Evolutionary conservation across 2,113 vertebrate genomes (phyloP), one percentile per base, ranked within the genome.

Genomic region (Sphaerodactylus townsendi): DNA sequence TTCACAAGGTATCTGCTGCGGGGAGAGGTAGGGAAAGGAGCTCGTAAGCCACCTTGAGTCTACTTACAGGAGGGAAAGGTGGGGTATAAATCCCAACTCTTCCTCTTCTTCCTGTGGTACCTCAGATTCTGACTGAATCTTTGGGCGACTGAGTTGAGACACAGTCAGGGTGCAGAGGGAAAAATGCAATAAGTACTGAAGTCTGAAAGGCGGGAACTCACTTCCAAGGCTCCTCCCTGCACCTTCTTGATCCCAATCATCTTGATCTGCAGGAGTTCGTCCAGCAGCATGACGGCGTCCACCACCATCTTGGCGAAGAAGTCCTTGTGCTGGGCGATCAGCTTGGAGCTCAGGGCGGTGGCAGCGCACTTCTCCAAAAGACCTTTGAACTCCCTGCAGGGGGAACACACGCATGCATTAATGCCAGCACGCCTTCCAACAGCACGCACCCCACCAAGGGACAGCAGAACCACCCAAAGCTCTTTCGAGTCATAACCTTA

Each of bases 171-270:
- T 23, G 6, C 53, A 56, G 53, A 21, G 2, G 21, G 53, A 5
- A 9, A 39, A 19, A 70, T 3, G 28, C 2, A 37, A 9, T 8
- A 6, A 8, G 8, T 6, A 3, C 25, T 28, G 25, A 23, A 9
- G 1, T n/a, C n/a, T 8, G 1, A 17, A 53, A 41, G 37, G 30
- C 21, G 3, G 1, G 4, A 3, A 86, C 96, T 93, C 46, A 99
- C 99, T 96, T 99, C 98, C 2, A 99, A 92, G 46, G 96, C 99
- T 48, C 99, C 99, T 83, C 99, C 99, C 83, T 99, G 98, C 37
- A 99, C 98, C 91, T 99, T 99, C 96, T 99, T 99, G 85, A 99
- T 98, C 37, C 99, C 99, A 1, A 99, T 99, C 98, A 99, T 99
- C 91, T 99, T 99, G 88, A 99, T 97, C 56, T 98, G 97, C 90